phyloP scores from a whole-genome alignment of 2,113 vertebrate species.

The Platysteira castanea region DNA sequence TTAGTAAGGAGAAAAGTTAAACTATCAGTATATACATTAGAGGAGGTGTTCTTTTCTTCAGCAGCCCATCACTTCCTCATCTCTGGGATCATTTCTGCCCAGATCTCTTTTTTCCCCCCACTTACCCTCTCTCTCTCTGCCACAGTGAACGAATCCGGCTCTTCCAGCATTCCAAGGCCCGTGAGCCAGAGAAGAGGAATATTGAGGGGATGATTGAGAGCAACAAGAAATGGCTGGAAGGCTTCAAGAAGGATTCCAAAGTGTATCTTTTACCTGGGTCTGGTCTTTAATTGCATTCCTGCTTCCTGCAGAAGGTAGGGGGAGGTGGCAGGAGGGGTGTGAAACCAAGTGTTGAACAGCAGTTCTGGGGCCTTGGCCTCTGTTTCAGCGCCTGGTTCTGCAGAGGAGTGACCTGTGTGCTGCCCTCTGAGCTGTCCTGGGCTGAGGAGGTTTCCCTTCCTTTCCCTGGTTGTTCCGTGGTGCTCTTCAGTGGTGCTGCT shows the following conservation, averaged over 20 bases:
- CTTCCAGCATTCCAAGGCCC: slow-evolving; percentile 60
- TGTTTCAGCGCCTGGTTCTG: background rate
- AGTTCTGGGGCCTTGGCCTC: background rate
- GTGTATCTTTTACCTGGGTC: slow-evolving; percentile 83
- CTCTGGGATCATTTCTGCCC: background rate
- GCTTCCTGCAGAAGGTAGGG: background rate
- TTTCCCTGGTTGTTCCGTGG: background rate
- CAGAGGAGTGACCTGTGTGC: background rate
- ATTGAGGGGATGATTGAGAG: slow-evolving; percentile 80
- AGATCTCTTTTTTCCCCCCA: background rate
- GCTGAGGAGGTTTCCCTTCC: background rate
- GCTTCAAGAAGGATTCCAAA: slow-evolving; percentile 77
- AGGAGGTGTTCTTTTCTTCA: background rate
- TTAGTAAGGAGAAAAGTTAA: background rate
- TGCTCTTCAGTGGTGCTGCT: background rate
- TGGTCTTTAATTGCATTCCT: background rate
- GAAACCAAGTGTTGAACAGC: background rate
- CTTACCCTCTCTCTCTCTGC: background rate
- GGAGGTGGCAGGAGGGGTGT: background rate
- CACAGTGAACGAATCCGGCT: slow-evolving; percentile 71
- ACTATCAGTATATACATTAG: background rate
- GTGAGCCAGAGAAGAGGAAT: slow-evolving; percentile 42
- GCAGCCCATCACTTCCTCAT: background rate
- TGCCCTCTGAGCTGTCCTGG: background rate
- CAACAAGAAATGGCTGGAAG: slow-evolving; percentile 88